Evolutionary conservation across 1,140 invertebrate genomes (phyloP).

Genomic region (Papilio polyxenes): DNA sequence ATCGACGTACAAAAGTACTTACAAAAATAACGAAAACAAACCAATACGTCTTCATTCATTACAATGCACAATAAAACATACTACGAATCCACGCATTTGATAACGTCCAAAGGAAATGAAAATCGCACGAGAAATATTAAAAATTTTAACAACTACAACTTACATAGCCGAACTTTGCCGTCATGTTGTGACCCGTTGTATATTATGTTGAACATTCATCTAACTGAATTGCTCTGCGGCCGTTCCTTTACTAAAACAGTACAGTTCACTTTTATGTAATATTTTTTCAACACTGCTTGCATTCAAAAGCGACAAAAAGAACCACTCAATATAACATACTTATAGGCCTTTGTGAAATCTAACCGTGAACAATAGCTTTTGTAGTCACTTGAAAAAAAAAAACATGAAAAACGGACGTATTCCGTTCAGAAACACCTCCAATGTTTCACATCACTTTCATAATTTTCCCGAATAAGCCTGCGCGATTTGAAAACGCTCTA

Average conservation of each 20-base stretch:
- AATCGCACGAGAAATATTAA: slow-evolving; percentile 44
- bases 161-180: slow-evolving; percentile 82
- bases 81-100: slow-evolving; percentile 43
- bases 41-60: slow-evolving; percentile 47
- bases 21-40: slow-evolving; percentile 40
- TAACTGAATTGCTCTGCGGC: slow-evolving; percentile 75
- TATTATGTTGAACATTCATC: slow-evolving; percentile 79
- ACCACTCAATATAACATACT: slow-evolving; percentile 76
- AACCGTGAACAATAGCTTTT: slow-evolving; percentile 75
- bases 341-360: slow-evolving; percentile 60
- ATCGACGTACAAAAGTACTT: slow-evolving; percentile 39
- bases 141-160: slow-evolving; percentile 55
- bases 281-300: slow-evolving; percentile 71
- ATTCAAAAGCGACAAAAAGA: slow-evolving; percentile 65
- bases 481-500: slow-evolving; percentile 62
- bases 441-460: slow-evolving; percentile 75
- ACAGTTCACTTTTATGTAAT: slow-evolving; percentile 79
- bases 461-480: slow-evolving; percentile 69
- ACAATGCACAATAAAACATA: slow-evolving; percentile 42
- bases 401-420: slow-evolving; percentile 63
- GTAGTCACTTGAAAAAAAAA: slow-evolving; percentile 70
- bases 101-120: slow-evolving; percentile 48
- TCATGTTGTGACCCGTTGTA: slow-evolving; percentile 81
- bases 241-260: slow-evolving; percentile 73
- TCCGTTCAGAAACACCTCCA: slow-evolving; percentile 66